phyloP scores from a whole-genome alignment of 2,113 vertebrate genomes.

The Eulemur macaco region DNA sequence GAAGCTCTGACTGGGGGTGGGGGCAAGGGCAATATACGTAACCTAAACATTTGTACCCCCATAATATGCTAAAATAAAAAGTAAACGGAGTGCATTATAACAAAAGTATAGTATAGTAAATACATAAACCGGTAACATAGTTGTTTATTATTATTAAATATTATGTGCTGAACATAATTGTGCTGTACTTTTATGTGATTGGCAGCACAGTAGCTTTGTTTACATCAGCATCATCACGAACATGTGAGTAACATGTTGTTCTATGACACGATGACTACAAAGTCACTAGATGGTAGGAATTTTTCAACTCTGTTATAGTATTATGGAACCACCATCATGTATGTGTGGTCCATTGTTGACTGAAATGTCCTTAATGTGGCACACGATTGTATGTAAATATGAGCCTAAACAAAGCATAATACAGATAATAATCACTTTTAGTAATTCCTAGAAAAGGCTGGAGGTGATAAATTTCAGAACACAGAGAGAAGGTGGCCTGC shows the following conservation, averaged over 20 bases:
- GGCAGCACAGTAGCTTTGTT: no score
- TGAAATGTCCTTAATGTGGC: background rate
- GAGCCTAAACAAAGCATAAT: background rate
- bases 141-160: background rate
- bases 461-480: background rate
- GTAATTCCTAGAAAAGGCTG: slow-evolving; percentile 27
- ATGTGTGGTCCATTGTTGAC: background rate
- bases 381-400: background rate
- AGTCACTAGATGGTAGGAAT: background rate
- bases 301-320: background rate
- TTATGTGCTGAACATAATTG: background rate
- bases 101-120: background rate
- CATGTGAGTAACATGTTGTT: no score
- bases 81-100: no score
- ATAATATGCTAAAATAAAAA: no score
- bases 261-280: background rate
- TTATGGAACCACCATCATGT: background rate
- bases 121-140: background rate
- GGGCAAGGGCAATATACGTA: no score
- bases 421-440: background rate
- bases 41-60: no score
- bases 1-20: no score
- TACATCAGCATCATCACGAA: no score
- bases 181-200: background rate
- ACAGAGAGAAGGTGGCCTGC: background rate